Percentiles rank a stretch among this genome's conserved stretches.
These are phyloP conservation scores for Entomobrya proxima DNA, from an alignment of 2,888 invertebrate species.

Conservation along the genomic window DNA sequence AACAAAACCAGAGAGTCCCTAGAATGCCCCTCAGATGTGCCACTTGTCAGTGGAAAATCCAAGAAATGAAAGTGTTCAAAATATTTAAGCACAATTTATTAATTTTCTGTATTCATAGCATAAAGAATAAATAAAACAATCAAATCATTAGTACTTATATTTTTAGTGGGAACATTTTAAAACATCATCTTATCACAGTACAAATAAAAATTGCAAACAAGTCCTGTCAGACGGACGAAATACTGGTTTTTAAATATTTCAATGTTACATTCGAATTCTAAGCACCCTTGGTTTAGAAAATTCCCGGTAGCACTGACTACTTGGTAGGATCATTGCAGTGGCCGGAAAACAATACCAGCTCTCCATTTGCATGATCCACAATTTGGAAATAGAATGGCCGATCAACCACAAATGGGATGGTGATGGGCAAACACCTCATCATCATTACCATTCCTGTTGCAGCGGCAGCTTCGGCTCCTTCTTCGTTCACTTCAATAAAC, in stretches of 20 bases:
- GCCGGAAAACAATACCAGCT: constrained; percentile 72
- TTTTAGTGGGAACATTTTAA: too few relatives aligned
- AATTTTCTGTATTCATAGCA: too few relatives aligned
- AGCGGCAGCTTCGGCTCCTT: constrained; percentile 90
- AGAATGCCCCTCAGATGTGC: constrained; percentile 45
- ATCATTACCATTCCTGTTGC: constrained; percentile 82
- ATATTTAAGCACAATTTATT: too few relatives aligned
- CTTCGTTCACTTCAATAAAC: constrained; percentile 90
- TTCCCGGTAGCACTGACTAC: too few relatives aligned
- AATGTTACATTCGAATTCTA: not conserved
- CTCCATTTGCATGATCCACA: constrained; percentile 70
- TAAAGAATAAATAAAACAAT: too few relatives aligned
- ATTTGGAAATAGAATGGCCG: constrained; percentile 73
- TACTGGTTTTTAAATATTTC: not conserved
- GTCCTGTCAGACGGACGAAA: not conserved
- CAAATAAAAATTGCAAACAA: not conserved
- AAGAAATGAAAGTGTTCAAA: not conserved
- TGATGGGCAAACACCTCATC: constrained; percentile 17
- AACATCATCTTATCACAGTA: not conserved
- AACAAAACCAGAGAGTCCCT: constrained; percentile 23
- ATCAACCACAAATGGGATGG: constrained; percentile 67
- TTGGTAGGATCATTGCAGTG: constrained; percentile 63
- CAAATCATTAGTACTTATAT: too few relatives aligned
- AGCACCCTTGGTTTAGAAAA: too few relatives aligned
- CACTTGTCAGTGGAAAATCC: constrained; percentile 11